Evolutionary conservation across 2,797 vertebrate species (phyloP).

Genomic region (Acanthopagrus latus): DNA sequence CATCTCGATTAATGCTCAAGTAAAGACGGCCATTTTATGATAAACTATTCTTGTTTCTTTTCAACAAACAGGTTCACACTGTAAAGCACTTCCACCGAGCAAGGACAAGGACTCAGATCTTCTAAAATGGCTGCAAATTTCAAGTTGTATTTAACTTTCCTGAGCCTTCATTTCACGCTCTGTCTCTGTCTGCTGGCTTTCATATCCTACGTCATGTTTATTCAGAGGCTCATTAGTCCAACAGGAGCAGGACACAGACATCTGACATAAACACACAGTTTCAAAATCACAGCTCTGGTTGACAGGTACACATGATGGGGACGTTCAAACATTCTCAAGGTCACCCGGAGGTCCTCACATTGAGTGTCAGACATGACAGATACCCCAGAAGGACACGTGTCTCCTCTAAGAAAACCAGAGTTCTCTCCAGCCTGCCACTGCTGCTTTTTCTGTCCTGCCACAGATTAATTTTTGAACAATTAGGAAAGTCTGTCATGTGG

Average conservation of each 20-base stretch:
- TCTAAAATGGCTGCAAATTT: slow-evolving; percentile 9
- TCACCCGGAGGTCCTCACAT: slow-evolving; percentile 48
- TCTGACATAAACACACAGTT: not conserved
- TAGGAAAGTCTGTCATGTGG: slow-evolving; percentile 81
- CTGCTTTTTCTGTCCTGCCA: slow-evolving; percentile 52
- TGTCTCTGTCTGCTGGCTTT: slow-evolving; percentile 3
- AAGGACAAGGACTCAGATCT: slow-evolving; percentile 6
- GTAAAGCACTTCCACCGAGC: not conserved
- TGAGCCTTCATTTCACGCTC: slow-evolving; percentile 2
- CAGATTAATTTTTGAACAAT: slow-evolving; percentile 78
- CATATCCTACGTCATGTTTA: not conserved
- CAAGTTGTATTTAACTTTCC: not conserved
- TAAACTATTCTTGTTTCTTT: slow-evolving; percentile 29
- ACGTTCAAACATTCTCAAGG: slow-evolving; percentile 68
- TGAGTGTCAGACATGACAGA: slow-evolving; percentile 44
- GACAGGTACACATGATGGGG: slow-evolving; percentile 44
- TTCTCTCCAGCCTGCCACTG: slow-evolving; percentile 38
- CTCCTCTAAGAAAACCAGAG: slow-evolving; percentile 53
- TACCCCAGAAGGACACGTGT: slow-evolving; percentile 54
- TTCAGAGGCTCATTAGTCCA: not conserved
- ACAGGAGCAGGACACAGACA: not conserved
- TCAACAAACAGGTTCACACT: slow-evolving; percentile 9
- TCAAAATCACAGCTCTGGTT: slow-evolving; percentile 26
- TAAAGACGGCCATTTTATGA: slow-evolving; percentile 48
- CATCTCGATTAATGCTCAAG: slow-evolving; percentile 14